Evolutionary conservation across 2,797 vertebrate genomes (phyloP).

Genomic region (Coilia nasus): DNA sequence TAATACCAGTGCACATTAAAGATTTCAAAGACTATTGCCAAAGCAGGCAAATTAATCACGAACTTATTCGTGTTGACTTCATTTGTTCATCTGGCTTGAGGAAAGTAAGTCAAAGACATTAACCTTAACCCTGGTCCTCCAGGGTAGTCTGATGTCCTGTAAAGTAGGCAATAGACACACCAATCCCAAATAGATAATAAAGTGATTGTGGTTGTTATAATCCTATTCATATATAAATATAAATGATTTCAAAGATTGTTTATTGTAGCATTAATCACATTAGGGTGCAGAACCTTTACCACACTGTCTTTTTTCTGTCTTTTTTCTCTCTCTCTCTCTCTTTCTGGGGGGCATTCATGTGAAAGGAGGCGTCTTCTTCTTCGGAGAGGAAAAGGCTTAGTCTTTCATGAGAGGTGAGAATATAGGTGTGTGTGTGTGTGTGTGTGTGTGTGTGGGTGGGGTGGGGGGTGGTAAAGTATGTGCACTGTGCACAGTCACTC

Average conservation of each 20-base stretch:
- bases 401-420: neutral
- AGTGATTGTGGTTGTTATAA: no score
- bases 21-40: neutral
- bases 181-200: no score
- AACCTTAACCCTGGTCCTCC: neutral
- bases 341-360: neutral
- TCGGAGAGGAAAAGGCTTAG: neutral
- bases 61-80: no score
- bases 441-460: neutral
- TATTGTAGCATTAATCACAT: no score
- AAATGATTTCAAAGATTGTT: no score
- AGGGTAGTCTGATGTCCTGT: neutral
- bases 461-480: neutral
- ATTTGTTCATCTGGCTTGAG: neutral
- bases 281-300: no score
- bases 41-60: neutral
- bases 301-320: neutral
- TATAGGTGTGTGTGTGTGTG: neutral
- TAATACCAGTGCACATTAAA: neutral
- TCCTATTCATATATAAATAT: no score
- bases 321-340: neutral
- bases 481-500: neutral
- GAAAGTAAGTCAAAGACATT: neutral
- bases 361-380: neutral
- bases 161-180: no score